Base-by-base conservation (phyloP, 2,797 vertebrate species). In the Anomalospiza imberbis region DNA sequence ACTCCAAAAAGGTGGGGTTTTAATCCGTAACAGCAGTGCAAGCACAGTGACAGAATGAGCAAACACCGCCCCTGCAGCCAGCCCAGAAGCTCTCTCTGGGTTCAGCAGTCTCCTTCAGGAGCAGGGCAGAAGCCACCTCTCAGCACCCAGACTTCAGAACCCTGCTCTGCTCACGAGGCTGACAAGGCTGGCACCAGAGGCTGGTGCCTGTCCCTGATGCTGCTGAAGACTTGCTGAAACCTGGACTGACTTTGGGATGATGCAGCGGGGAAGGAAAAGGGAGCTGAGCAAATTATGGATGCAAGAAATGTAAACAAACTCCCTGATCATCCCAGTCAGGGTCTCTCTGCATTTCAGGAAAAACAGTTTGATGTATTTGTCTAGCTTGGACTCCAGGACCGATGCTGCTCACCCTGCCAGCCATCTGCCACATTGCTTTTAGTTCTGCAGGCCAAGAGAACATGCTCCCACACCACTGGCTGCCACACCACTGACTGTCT, bases 381-480 rank as follows among this genome's bases (percentile, higher is more conserved):
- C 88, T 78, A 82, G 91, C 87, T 91, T 3, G 9, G 75, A 26
- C 70, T 40, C 93, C 81, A 72, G 60, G 89, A 42, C 34, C 0
- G 1, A 82, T 62, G 85, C 54, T 3, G 38, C 88, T 91, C 72
- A 91, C 50, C 62, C 85, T 83, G 88, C 94, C 93, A 96, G 84
- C 94, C 92, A 94, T 87, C 95, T 96, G 94, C 92, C 92, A 94
- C 92, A 82, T 26, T 67, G 50, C 87, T 87, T 83, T 53, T 21
- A 67, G 71, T 38, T 91, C 78, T 94, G 71, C 84, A 72, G 74
- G 81, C 85, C 85, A 83, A 50, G 78, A 70, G 75, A 95, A 92
- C 75, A 32, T 2, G 61, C n/a, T 93, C 81, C 68, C 75, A 82
- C 42, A 88, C 40, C 70, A 65, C 72, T 57, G 79, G 67, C 44